Evolutionary conservation across 2,888 invertebrate genomes (phyloP), one percentile per base, ranked within the genome.

Genomic region (Flexamia atlantica): DNA sequence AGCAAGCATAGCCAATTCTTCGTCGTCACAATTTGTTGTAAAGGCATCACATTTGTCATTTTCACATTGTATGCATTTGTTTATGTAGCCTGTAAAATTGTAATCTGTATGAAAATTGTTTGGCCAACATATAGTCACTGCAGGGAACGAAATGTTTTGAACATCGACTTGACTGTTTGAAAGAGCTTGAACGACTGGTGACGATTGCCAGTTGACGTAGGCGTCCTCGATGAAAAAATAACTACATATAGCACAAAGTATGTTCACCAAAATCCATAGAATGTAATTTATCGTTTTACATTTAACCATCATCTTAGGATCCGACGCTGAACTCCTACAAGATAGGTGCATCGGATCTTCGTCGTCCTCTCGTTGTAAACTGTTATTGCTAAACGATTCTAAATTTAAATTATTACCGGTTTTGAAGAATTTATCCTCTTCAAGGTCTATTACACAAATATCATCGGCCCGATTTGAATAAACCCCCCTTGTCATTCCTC

Each of bases 151-250:
- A 20, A 28, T 64, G 28, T 64, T 14, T 9, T 64, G 28, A 4
- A 64, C 30, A 17, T 30, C 12, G 14, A 64, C 64, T 64, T 64
- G 64, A 17, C 5, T 64, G 64, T 64, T 64, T 14, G 64, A 28
- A 64, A 17, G 9, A n/a, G 64, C 64, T 14, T 64, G 64, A 17
- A 64, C 64, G 9, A 64, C 64, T 25, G 64, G 64, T 10, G 64
- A 64, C 0, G 64, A 64, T 20, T 64, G 64, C 64, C 64, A 64
- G 10, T 2, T 14, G 3, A 28, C 28, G 28, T 14, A 64, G 14
- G 64, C 64, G 25, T 14, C 30, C 17, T 30, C 30, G 12, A 64
- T 64, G 30, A 12, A 64, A 64, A 28, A 3, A 14, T 12, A 64
- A 64, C 64, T 64, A 9, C 5, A 28, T 1, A 28, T 1, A 4